Base-by-base conservation (phyloP, 2,888 invertebrate genomes). In the Acanthopleura granulata region DNA sequence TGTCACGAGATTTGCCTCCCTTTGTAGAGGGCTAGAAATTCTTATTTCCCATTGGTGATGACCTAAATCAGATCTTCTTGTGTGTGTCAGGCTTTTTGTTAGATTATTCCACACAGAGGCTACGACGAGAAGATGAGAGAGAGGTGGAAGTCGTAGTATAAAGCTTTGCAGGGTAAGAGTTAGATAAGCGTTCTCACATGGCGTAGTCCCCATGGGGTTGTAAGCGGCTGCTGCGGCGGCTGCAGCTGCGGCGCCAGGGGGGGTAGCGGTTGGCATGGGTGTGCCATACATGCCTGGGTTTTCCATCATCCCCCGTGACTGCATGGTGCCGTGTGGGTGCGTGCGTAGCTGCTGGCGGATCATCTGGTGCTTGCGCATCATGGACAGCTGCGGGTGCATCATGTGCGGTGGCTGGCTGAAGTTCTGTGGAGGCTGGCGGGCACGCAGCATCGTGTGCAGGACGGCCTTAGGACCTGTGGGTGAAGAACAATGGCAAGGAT, bases 341-440 rank as follows among this genome's bases (percentile, higher is more conserved):
- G 61, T 74, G 22, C 74, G 78, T 62, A 76, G 77, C 71, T 76
- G 80, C 69, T 81, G 80, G 25, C 66, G 66, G 18, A 66, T 66
- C 66, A 66, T 66, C 57, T 76, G 76, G 61, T 76, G 77, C 61
- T 74, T 74, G 15, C 75, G 70, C 76, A 80, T 66, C 69, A 76
- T 77, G n/a, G n/a, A n/a, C 51, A 75, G 75, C 27, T 79, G 78
- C 22, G 77, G 78, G n/a, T 78, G 79, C 77, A 83, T 78, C 75
- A 27, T 14, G 15, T 66, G 66, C 16, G 22, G 66, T 77, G 84
- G 86, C 76, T 85, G 86, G 80, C 77, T 84, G 76, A 83, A 75
- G 27, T 50, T 57, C 71, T 73, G 73, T 16, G 74, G 22, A 11
- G 76, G 74, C 71, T 76, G 74, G 14, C 76, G 61, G 22, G 76